Base-by-base conservation (phyloP, 2,113 vertebrate species). In the Rostratula benghalensis region DNA sequence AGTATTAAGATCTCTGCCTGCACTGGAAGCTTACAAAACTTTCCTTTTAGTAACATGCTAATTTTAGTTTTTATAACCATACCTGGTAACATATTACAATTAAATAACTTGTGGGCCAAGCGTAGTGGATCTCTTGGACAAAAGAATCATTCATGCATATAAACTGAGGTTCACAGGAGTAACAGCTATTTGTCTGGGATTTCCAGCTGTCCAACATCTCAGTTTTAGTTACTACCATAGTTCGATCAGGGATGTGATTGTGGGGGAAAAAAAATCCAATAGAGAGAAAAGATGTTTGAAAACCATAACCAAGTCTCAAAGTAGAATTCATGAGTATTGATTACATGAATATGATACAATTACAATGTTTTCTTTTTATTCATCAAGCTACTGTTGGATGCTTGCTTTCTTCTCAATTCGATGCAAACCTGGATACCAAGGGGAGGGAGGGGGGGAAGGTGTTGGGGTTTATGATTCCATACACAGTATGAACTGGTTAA, bases 231-330 rank as follows among this genome's bases (percentile, higher is more conserved):
- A 39, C 21, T 37, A 18, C 39, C 64, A 54, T 28, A 10, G 1
- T 89, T 89, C 43, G 23, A 35, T 25, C 28, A 50, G 8, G 10
- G 10, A 71, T 37, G 16, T 80, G 15, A n/a, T 0, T 39, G 19
- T 23, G 4, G 24, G 4, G 8, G 4, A 1, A 24, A 10, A 2
- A 11, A 9, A 14, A n/a, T 23, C 19, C 37, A 37, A 1, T 22
- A 69, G 3, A 57, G 41, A 54, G 7, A 63, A 20, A 50, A 20
- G 19, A 45, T 39, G 10, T 24, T 59, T 46, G 35, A 53, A 71
- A 82, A 41, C 13, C 53, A 59, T 69, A 59, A 80, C 7, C 22
- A 35, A 46, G 13, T 25, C 45, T 67, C 10, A 63, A 41, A 70
- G 33, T 21, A 27, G 7, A 37, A 65, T 61, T 73, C 7, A 30